Evolutionary conservation across 2,888 invertebrate genomes (phyloP).

Genomic region (Pristionchus maxplancki): DNA sequence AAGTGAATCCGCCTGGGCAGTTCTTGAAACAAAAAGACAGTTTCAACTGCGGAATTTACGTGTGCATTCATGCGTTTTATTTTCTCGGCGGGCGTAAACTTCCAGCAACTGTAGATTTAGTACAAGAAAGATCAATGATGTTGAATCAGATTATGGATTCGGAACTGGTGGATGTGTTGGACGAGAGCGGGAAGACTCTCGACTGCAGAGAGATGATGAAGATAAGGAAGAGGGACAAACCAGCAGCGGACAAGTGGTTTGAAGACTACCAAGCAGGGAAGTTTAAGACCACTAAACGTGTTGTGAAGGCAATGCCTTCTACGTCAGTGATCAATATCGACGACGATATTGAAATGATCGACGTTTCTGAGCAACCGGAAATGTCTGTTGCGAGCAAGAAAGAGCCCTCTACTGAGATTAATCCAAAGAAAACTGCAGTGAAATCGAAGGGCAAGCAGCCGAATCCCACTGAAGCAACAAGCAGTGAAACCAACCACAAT

Average conservation of each 20-base stretch:
- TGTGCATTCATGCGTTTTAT: constrained; percentile 7
- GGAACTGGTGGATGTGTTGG: not conserved
- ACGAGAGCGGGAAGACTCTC: not conserved
- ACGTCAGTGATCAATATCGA: not conserved
- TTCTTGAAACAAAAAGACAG: not conserved
- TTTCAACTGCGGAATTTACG: not conserved
- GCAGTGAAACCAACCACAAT: not conserved
- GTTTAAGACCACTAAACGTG: no score
- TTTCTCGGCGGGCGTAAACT: not conserved
- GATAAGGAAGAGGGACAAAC: not conserved
- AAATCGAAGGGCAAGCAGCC: not conserved
- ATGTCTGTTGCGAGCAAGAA: not conserved
- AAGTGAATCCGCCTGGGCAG: not conserved
- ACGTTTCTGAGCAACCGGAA: not conserved
- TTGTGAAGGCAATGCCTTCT: not conserved
- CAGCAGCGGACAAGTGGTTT: constrained; percentile 33
- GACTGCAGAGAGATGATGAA: not conserved
- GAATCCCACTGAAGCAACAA: not conserved
- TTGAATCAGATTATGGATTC: not conserved
- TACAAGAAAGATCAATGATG: not conserved
- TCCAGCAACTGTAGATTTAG: not conserved
- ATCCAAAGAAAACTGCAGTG: not conserved
- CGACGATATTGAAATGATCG: not conserved
- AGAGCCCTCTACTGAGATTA: not conserved
- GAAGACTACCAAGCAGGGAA: not conserved